phyloP scores from a whole-genome alignment of 2,113 vertebrate genomes.

The Cercocebus atys region DNA sequence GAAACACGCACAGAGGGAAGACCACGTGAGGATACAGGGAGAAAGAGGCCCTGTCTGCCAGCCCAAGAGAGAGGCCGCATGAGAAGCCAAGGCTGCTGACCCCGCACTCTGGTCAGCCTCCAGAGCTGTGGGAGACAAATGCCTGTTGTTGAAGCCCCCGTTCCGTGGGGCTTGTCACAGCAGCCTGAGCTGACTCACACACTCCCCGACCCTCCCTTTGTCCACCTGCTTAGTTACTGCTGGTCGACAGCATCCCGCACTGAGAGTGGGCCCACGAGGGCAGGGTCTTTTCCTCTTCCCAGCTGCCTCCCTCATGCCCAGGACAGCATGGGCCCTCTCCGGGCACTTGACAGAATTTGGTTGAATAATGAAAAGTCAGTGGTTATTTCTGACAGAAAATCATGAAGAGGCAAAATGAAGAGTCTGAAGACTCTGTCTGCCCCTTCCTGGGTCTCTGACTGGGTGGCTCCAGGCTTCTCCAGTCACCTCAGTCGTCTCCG shows the following conservation, averaged over 20 bases:
- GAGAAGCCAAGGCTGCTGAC: neutral
- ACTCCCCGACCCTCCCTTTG: neutral
- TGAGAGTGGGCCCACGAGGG: neutral
- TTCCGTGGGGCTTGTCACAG: neutral
- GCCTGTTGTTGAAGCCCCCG: neutral
- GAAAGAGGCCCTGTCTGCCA: neutral
- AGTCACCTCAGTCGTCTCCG: neutral
- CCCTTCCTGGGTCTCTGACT: neutral
- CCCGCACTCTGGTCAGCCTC: neutral
- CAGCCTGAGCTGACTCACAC: neutral
- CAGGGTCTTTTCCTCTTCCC: no score
- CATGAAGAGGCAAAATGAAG: neutral
- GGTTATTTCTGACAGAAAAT: neutral
- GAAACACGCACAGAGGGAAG: neutral
- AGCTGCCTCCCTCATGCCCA: neutral
- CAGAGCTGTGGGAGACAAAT: neutral
- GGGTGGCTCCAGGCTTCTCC: neutral
- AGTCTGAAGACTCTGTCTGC: neutral
- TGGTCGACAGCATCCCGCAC: no score
- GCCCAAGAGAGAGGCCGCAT: neutral
- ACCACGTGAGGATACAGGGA: neutral
- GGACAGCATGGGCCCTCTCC: neutral
- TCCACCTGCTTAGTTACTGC: no score
- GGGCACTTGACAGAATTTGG: neutral
- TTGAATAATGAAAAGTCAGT: neutral